Percentiles rank a stretch among this genome's conserved stretches.
phyloP scores from a whole-genome alignment of 2,888 invertebrate species.

The Yponomeuta evonymella region DNA sequence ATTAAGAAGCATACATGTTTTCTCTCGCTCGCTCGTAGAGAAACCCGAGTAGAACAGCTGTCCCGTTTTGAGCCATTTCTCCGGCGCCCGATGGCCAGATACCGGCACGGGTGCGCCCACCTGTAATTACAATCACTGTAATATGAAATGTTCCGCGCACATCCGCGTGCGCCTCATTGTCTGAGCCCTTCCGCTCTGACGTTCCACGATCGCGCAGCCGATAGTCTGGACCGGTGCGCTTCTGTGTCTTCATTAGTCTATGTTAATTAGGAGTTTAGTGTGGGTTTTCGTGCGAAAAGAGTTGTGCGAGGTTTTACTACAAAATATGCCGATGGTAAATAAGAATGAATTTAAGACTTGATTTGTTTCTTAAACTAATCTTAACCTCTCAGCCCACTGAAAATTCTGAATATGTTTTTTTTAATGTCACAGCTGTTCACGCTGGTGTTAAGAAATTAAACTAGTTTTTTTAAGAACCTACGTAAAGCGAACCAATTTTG shows the following conservation, averaged over 20 bases:
- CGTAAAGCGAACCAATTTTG: too few relatives aligned
- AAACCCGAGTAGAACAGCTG: conserved; percentile 39
- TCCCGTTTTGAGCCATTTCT: conserved; percentile 46
- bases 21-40: too few relatives aligned
- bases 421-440: too few relatives aligned
- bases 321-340: too few relatives aligned
- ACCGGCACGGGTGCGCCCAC: conserved; percentile 46
- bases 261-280: background rate
- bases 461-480: too few relatives aligned
- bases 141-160: conserved; percentile 13
- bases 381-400: too few relatives aligned
- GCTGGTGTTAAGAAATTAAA: too few relatives aligned
- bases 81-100: conserved; percentile 53
- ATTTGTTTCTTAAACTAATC: too few relatives aligned
- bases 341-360: too few relatives aligned
- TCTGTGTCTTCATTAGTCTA: conserved; percentile 10
- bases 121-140: conserved; percentile 63
- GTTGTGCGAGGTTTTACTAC: background rate
- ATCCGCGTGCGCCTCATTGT: conserved; percentile 41
- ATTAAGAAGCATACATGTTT: too few relatives aligned
- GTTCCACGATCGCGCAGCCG: conserved; percentile 39
- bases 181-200: conserved; percentile 53
- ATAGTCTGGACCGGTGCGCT: conserved; percentile 28
- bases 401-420: too few relatives aligned
- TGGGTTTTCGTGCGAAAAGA: background rate